These are phyloP conservation scores for Phrynocephalus versicolor DNA, from an alignment of 2,113 vertebrate species.

Conservation along the genomic window DNA sequence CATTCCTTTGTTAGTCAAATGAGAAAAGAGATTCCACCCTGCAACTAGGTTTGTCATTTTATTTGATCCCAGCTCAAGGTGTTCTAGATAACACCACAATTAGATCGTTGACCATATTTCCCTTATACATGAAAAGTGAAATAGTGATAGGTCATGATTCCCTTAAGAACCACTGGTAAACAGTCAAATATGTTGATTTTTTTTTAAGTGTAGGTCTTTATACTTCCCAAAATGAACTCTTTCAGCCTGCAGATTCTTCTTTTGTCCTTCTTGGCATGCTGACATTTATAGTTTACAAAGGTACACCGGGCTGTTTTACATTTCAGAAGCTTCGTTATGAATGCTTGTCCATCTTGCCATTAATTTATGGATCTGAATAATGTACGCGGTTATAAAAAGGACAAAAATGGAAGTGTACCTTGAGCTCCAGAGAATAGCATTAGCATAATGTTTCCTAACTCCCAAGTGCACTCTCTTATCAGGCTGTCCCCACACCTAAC, in stretches of 20 bases:
- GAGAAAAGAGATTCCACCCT: neutral
- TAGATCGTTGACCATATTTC: neutral
- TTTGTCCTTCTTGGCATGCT: neutral
- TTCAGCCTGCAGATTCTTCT: neutral
- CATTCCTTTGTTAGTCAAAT: neutral
- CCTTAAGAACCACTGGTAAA: neutral
- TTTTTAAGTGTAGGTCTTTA: neutral
- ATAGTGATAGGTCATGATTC: neutral
- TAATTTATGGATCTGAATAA: slow-evolving; percentile 19
- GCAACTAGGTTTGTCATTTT: neutral
- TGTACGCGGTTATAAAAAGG: slow-evolving; percentile 1
- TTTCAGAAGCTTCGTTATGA: slow-evolving; percentile 2
- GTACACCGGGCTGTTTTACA: neutral
- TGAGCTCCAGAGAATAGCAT: neutral
- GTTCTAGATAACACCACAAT: accelerated
- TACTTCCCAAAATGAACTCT: neutral
- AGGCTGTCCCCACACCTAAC: slow-evolving; percentile 9
- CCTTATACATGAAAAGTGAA: neutral
- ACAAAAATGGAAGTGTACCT: neutral
- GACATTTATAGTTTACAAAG: slow-evolving; percentile 5
- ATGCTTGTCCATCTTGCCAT: neutral
- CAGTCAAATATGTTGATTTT: neutral
- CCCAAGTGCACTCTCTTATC: neutral
- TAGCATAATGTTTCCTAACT: slow-evolving; percentile 17
- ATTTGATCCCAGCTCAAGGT: neutral